Base-by-base conservation (phyloP, 2,797 vertebrate species). In the Catostomus latipinnis region DNA sequence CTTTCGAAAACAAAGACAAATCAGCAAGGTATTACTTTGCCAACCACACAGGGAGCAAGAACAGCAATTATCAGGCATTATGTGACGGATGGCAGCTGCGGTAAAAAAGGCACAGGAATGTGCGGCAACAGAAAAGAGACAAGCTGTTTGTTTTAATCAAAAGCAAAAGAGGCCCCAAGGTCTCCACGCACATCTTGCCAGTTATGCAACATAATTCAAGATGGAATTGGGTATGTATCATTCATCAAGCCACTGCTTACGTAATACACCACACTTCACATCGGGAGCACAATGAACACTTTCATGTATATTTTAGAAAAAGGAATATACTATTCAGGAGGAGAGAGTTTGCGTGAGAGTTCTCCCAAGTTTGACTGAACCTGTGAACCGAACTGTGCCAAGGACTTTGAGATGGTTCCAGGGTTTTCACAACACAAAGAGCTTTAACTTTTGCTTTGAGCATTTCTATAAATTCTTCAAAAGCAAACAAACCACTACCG, bases 231-330 rank as follows among this genome's bases (percentile, higher is more conserved):
- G 81, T 80, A 81, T 45, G 43, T 85, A 89, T 84, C 85, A 88
- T 86, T 86, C 86, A 52, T 81, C 68, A 82, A 84, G 82, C 73
- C 14, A 74, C 16, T 46, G 50, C 81, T 91, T 93, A 91, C 54
- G 85, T 92, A 92, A 93, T 75, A 78, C 63, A 66, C 76, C 71
- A 56, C 61, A 52, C 56, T 77, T 78, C 68, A 74, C 50, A 74
- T 65, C 71, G 76, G 81, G 83, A 54, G 22, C 68, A 88, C 82
- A 84, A 58, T 48, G 54, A 72, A 68, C 14, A 10, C 84, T 87
- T 91, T 91, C 87, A 92, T 93, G 86, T 87, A 89, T 34, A 88
- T 92, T 92, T 91, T 83, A 90, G 82, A 68, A 46, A 81, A 61
- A 87, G 88, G 57, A 67, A 90, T 91, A 88, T 90, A 90, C 92